phyloP scores from a whole-genome alignment of 2,888 invertebrate genomes.

The Chrysina gloriosa region DNA sequence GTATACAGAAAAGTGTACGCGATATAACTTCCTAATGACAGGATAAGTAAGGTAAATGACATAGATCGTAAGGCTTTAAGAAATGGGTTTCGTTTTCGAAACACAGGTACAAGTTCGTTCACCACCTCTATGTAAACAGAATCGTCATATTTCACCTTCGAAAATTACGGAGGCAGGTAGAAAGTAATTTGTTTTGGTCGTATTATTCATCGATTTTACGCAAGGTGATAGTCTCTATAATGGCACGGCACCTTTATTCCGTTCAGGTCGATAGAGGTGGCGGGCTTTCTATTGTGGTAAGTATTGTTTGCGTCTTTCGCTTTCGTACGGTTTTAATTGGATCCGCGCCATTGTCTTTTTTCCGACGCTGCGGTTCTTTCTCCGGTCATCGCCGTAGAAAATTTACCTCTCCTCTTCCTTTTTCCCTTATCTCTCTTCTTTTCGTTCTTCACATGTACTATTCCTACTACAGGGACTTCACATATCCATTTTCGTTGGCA shows the following conservation, averaged over 20 bases:
- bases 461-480: background rate
- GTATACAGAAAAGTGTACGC: too few relatives aligned
- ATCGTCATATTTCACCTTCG: too few relatives aligned
- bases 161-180: too few relatives aligned
- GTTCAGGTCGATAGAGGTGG: constrained; percentile 28
- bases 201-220: background rate
- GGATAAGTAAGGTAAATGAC: too few relatives aligned
- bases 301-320: constrained; percentile 35
- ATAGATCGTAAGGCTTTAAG: too few relatives aligned
- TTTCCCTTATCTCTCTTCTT: background rate
- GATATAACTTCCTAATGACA: too few relatives aligned
- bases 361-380: constrained; percentile 1
- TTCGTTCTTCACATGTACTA: background rate
- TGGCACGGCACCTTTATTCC: background rate
- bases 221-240: background rate
- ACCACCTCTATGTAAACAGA: too few relatives aligned
- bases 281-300: constrained; percentile 27
- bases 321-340: constrained; percentile 34
- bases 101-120: too few relatives aligned
- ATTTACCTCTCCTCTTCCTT: background rate
- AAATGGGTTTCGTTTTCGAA: too few relatives aligned
- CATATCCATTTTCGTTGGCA: background rate
- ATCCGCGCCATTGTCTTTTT: constrained; percentile 23
- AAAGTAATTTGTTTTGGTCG: background rate
- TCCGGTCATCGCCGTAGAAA: background rate